A percentile compares a stretch with the other conserved stretches of the same genome.
Evolutionary conservation across 2,113 vertebrate genomes (phyloP).

Genomic region (Carassius gibelio): DNA sequence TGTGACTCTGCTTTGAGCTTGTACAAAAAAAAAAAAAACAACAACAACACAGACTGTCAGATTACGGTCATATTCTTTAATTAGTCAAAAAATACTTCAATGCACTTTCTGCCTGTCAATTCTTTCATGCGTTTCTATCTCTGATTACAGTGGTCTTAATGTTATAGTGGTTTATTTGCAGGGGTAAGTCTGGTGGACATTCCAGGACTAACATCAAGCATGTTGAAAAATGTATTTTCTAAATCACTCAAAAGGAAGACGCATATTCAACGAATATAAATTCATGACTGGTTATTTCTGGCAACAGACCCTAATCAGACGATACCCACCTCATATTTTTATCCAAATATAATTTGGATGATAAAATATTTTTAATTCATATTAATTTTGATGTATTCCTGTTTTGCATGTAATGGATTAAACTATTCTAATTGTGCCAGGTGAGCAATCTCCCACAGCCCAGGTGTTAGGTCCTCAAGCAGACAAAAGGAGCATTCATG

Average conservation of each 20-base stretch:
- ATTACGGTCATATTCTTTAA: too few relatives aligned
- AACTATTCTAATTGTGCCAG: background rate
- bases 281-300: background rate
- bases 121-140: background rate
- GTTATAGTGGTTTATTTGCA: background rate
- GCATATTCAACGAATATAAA: background rate
- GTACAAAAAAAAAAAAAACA: too few relatives aligned
- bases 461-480: background rate
- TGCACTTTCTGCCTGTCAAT: background rate
- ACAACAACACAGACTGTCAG: too few relatives aligned
- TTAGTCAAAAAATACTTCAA: too few relatives aligned
- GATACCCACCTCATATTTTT: background rate
- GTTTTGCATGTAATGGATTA: background rate
- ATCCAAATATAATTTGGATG: too few relatives aligned
- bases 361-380: background rate
- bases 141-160: too few relatives aligned
- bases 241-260: too few relatives aligned
- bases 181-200: background rate
- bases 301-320: background rate
- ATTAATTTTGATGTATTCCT: background rate
- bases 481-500: background rate
- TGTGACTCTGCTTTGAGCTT: too few relatives aligned
- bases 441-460: background rate
- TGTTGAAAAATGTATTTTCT: too few relatives aligned
- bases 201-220: background rate